Evolutionary conservation across 2,888 invertebrate genomes (phyloP), one percentile per base, ranked within the genome.

Genomic region (Idaea aversata): DNA sequence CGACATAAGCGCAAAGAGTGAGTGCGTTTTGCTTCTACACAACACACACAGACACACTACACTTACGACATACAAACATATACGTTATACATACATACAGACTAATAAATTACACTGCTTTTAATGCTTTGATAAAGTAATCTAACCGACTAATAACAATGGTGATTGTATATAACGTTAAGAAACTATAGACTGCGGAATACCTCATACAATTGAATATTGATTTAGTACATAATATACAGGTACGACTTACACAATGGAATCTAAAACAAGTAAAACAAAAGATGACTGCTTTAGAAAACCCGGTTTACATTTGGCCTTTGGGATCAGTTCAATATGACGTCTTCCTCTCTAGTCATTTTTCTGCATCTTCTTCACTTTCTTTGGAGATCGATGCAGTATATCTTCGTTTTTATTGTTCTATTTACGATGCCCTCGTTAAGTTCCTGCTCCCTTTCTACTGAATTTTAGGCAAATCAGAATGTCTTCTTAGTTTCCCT

Each of bases 61-160:
- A 47, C 47, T 2, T 47, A 47, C 47, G 47, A 34, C 63, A 63
- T 57, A 65, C 63, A 67, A 35, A 61, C 6, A 60, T 15, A 65
- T 25, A 25, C 25, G 25, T 25, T 61, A 64, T 47, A 34, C 47
- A 62, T 61, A 59, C 47, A 47, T 10, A 47, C 47, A 10, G 47
- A 47, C 47, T 47, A 47, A 47, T 16, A 62, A 62, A 63, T 10
- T 47, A 47, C 47, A 47, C 47, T 47, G 47, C 47, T 47, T 25
- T 34, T 59, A 59, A 59, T 34, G 59, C 59, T 59, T 59, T 13
- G 10, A 59, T 59, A 25, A 59, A 59, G 15, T 25, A 25, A 59
- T 13, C 59, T 59, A 59, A 59, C 59, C 25, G 15, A 16, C 15
- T 59, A 16, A 16, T 59, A 59, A 3, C 13, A 34, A 6, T 15